Percentiles rank a stretch among this genome's conserved stretches.
These are phyloP conservation scores for Anodontia alba DNA, from an alignment of 2,888 invertebrate genomes.

Conservation along the genomic window DNA sequence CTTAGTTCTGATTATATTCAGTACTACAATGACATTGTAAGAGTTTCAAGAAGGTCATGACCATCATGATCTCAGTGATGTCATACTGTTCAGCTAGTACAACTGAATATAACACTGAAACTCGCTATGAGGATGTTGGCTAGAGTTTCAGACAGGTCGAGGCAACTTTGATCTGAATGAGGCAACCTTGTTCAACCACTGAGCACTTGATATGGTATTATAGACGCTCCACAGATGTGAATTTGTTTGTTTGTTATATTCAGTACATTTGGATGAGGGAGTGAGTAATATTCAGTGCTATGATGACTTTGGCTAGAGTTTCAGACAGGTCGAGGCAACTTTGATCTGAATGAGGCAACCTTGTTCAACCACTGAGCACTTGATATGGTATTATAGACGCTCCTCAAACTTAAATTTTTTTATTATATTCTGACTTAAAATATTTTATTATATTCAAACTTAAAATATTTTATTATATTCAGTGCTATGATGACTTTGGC, in stretches of 20 bases:
- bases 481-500: background rate
- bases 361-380: background rate
- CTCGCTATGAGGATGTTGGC: no score
- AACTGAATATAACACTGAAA: background rate
- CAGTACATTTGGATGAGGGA: background rate
- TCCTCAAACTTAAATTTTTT: no score
- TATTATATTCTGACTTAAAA: no score
- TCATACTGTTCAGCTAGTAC: background rate
- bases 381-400: no score
- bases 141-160: no score
- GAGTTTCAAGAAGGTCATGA: slow-evolving; percentile 4
- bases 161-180: background rate
- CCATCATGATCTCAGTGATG: background rate
- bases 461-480: no score
- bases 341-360: slow-evolving; percentile 7
- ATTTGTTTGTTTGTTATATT: no score
- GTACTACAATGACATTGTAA: background rate
- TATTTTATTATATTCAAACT: no score
- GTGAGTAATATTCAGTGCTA: slow-evolving; percentile 2
- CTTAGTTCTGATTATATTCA: background rate
- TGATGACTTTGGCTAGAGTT: slow-evolving; percentile 1
- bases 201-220: no score
- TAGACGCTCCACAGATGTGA: no score
- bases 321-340: background rate
- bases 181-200: no score